Base-by-base conservation (phyloP, 2,888 invertebrate genomes). In the Ommatoiulus sabulosus region DNA sequence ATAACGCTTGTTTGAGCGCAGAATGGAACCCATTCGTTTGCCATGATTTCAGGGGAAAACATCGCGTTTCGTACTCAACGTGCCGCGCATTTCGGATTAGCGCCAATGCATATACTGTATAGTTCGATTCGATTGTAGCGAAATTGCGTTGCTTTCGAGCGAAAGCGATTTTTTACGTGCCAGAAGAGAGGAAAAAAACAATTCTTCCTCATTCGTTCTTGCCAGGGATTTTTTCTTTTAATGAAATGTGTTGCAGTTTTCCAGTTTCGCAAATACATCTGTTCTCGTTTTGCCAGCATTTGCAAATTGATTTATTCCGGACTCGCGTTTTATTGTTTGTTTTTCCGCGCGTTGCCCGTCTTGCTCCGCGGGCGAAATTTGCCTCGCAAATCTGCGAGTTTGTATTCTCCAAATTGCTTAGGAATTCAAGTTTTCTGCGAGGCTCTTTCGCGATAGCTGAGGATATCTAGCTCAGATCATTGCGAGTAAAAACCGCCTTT, bases 281-380 rank as follows among this genome's bases (percentile, higher is more conserved):
- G 80, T 80, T 80, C 80, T 80, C 72, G 24, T 80, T 80, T 80
- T 57, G 57, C 57, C n/a, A n/a, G 7, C n/a, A n/a, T 80, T 80
- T 15, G 24, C 35, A 35, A 35, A 35, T 80, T 80, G 35, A 80
- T 80, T 80, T 35, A 15, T 35, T 80, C 12, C 35, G 35, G 80
- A 12, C 10, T 35, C 35, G 35, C 20, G 24, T 80, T 35, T 80
- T 35, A 12, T 24, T 72, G 72, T 72, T 80, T 80, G 80, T 35
- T 63, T n/a, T 63, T 63, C n/a, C 46, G 46, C 46, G 12, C 46
- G 3, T 12, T 46, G 7, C 8, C 46, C 46, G 8, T 46, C 46
- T 46, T 57, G 0, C n/a, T 57, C 57, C 72, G 4, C 72, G 0
- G 10, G 72, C 72, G 63, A 24, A 72, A 3, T 72, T 72, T 72